A percentile compares a stretch with the other conserved stretches of the same genome.
These are phyloP conservation scores for Apis florea DNA, from an alignment of 1,140 invertebrate species.

Conservation along the genomic window DNA sequence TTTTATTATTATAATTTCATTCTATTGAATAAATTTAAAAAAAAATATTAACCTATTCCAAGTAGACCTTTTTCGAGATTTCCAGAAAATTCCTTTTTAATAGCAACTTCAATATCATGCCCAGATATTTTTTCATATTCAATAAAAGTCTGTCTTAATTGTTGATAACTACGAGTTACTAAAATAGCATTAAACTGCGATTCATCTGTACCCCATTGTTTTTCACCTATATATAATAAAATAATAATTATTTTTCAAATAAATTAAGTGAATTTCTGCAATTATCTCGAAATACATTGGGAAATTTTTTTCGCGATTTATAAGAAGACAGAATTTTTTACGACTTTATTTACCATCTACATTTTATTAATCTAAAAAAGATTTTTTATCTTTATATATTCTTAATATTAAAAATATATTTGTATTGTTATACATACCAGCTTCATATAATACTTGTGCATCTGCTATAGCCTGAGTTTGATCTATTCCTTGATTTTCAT, in stretches of 20 bases:
- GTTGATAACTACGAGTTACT: slow-evolving; percentile 82
- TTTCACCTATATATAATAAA: slow-evolving; percentile 81
- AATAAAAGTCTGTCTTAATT: slow-evolving; percentile 84
- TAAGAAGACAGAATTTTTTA: too few species aligned
- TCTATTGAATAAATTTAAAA: slow-evolving; percentile 56
- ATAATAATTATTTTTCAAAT: slow-evolving; percentile 10
- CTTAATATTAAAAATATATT: background rate
- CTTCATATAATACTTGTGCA: slow-evolving; percentile 82
- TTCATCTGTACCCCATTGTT: slow-evolving; percentile 86
- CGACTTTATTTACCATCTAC: too few species aligned
- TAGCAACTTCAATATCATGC: slow-evolving; percentile 85
- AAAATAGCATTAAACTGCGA: slow-evolving; percentile 85
- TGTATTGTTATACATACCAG: slow-evolving; percentile 79
- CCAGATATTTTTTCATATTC: slow-evolving; percentile 84
- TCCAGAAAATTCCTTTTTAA: slow-evolving; percentile 87
- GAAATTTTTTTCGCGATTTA: too few species aligned
- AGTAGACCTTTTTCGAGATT: slow-evolving; percentile 84
- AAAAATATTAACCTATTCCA: slow-evolving; percentile 81
- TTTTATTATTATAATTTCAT: background rate
- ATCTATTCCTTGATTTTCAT: slow-evolving; percentile 87
- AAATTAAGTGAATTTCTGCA: background rate
- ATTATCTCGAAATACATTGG: too few species aligned
- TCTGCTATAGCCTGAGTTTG: slow-evolving; percentile 79
- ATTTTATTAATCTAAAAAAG: background rate
- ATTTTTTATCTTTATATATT: background rate